Base-by-base conservation (phyloP, 2,797 vertebrate species). In the Peromyscus aztecus region DNA sequence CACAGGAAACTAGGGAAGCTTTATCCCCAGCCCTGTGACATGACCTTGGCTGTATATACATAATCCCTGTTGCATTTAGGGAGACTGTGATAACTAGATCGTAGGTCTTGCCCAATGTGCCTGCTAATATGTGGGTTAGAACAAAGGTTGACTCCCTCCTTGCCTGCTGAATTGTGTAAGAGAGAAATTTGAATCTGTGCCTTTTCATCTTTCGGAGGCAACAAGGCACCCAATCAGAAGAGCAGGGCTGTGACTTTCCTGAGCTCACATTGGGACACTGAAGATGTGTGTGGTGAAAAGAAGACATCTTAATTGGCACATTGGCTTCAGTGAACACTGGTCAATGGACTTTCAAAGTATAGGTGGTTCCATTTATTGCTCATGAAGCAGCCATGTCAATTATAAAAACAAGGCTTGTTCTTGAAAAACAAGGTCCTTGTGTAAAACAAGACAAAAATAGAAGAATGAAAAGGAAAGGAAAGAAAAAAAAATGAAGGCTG, bases 1-100 rank as follows among this genome's bases (percentile, higher is more conserved):
- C 55, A 57, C 88, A 92, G 83, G 86, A 97, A 95, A 77, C 55
- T 4, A 29, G 82, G 94, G 71, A 94, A 96, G 65, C 57, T 93
- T 96, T 76, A 43, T 95, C 85, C 49, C 52, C n/a, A 84, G 88
- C 75, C 19, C n/a, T 29, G 34, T 43, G 9, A 52, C 29, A 57
- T 55, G 82, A 52, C 78, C 69, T 96, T 89, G 89, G 94, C 24
- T 75, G 27, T 59, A 31, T 40, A 49, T 61, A 52, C 40, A 21
- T 5, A n/a, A 75, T 82, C 90, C 52, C 46, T 77, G 34, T 17
- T 86, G 59, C 49, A 77, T 71, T 83, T 63, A 78, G 40, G 34
- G n/a, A 90, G 93, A 93, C 89, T 27, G 17, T 3, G 93, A 61
- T 65, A 55, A 69, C 37, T 46, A 52, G 34, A 4, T 57, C 11